Evolutionary conservation across 2,797 vertebrate genomes (phyloP).

Genomic region (Lindbergichthys nudifrons): DNA sequence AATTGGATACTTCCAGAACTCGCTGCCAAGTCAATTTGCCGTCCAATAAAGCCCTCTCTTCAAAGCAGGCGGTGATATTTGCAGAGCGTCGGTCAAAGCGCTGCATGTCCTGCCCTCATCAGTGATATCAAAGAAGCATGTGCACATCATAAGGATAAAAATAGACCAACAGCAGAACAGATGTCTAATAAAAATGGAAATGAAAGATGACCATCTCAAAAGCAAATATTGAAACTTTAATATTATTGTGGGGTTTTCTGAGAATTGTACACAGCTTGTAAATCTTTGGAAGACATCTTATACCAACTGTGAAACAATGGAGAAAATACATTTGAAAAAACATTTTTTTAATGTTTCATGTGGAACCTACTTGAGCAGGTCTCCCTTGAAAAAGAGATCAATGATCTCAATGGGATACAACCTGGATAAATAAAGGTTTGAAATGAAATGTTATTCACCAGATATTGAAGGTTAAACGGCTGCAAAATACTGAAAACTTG

Average conservation of each 20-base stretch:
- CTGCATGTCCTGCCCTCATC: slow-evolving; percentile 30
- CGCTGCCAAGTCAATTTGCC: slow-evolving; percentile 30
- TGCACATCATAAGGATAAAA: slow-evolving; percentile 59
- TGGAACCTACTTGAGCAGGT: no score
- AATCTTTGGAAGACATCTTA: background rate
- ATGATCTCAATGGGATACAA: no score
- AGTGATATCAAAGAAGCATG: slow-evolving; percentile 62
- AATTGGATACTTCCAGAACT: slow-evolving; percentile 6
- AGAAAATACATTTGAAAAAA: background rate
- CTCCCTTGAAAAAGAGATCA: no score
- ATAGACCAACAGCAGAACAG: slow-evolving; percentile 29
- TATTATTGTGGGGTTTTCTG: background rate
- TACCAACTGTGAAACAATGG: background rate
- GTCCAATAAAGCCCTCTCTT: slow-evolving; percentile 52
- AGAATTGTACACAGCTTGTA: slow-evolving; percentile 1
- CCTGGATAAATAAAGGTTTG: no score
- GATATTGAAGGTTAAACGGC: background rate
- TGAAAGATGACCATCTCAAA: slow-evolving; percentile 46
- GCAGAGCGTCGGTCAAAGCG: slow-evolving; percentile 43
- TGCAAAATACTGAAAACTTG: background rate
- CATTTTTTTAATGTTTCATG: no score
- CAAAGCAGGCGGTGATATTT: slow-evolving; percentile 64
- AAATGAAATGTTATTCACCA: no score
- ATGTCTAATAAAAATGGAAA: slow-evolving; percentile 59
- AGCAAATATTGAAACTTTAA: slow-evolving; percentile 59